Evolutionary conservation across 2,888 invertebrate species (phyloP).

Genomic region (Clanis bilineata): DNA sequence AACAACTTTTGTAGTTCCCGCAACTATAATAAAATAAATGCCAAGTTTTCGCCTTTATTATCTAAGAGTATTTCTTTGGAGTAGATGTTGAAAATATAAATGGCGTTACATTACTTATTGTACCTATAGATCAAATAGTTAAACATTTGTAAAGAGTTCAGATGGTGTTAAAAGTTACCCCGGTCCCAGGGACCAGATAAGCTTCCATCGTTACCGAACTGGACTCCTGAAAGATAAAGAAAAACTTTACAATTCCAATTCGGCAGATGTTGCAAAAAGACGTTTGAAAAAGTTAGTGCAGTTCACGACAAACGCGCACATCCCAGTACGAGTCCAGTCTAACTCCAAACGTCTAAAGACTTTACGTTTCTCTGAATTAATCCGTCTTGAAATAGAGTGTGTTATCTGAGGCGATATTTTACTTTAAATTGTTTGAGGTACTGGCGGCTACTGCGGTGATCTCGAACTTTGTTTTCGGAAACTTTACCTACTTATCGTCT

Average conservation of each 20-base stretch:
- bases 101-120: background rate
- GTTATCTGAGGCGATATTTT: constrained; percentile 5
- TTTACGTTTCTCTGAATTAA: constrained; percentile 33
- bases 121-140: constrained; percentile 21
- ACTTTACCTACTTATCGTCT: background rate
- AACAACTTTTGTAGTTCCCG: background rate
- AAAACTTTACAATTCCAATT: constrained; percentile 67
- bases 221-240: constrained; percentile 62
- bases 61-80: background rate
- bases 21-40: background rate
- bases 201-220: constrained; percentile 54
- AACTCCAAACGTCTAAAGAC: constrained; percentile 47
- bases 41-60: background rate
- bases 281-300: constrained; percentile 51
- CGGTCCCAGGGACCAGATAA: constrained; percentile 39
- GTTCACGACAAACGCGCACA: constrained; percentile 41
- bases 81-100: background rate
- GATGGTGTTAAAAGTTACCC: constrained; percentile 24
- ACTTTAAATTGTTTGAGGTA: constrained; percentile 16
- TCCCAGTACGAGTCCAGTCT: constrained; percentile 34
- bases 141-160: constrained; percentile 15
- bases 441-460: background rate
- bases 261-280: constrained; percentile 62
- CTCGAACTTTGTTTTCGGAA: constrained; percentile 10
- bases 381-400: constrained; percentile 8